Evolutionary conservation across 2,113 vertebrate species (phyloP).

Genomic region (Corvus hawaiiensis): DNA sequence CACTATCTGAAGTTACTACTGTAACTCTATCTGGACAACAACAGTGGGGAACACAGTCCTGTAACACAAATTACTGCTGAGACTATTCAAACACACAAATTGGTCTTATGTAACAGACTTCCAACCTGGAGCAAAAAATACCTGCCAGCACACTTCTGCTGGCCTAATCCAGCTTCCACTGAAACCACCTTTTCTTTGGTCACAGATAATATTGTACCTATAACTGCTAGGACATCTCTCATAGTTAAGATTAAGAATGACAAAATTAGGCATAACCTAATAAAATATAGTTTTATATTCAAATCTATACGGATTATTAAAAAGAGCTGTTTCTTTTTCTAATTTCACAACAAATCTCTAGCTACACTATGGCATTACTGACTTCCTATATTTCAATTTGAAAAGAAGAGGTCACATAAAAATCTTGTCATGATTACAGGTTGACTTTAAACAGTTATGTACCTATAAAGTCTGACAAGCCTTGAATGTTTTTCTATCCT

Average conservation of each 20-base stretch:
- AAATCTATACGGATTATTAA: background rate
- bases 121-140: background rate
- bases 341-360: background rate
- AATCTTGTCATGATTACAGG: background rate
- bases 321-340: background rate
- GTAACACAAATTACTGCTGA: background rate
- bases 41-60: background rate
- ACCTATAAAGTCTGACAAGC: background rate
- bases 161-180: background rate
- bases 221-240: background rate
- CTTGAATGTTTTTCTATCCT: background rate
- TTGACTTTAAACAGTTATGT: background rate
- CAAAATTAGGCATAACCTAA: background rate
- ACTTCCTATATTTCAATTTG: background rate
- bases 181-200: background rate
- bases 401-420: background rate
- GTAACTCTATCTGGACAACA: background rate
- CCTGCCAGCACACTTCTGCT: background rate
- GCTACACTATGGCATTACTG: background rate
- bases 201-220: background rate
- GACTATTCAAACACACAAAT: background rate
- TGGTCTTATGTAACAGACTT: background rate
- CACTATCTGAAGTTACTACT: background rate
- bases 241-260: background rate
- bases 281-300: background rate